phyloP scores from a whole-genome alignment of 2,888 invertebrate genomes.

The Pegoplata infirma region DNA sequence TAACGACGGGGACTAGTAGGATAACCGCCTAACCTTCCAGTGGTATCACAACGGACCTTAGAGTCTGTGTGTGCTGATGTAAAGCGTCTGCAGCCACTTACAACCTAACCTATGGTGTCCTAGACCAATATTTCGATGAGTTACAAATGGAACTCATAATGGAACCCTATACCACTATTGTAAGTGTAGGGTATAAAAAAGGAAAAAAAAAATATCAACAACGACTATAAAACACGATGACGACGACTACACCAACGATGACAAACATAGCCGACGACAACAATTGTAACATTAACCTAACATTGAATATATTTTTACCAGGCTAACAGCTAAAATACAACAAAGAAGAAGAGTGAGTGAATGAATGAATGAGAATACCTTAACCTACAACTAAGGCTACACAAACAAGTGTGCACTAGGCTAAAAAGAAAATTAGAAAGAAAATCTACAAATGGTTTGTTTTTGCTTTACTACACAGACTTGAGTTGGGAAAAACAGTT shows the following conservation, averaged over 20 bases:
- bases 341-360: not conserved
- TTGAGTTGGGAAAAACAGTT: not conserved
- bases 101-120: too few species aligned
- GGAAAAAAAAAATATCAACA: too few species aligned
- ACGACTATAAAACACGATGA: conserved; percentile 2
- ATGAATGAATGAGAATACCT: conserved; percentile 21
- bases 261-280: too few species aligned
- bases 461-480: not conserved
- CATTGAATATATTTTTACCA: conserved; percentile 48
- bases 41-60: too few species aligned
- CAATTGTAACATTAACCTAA: conserved; percentile 36
- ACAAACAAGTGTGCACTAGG: not conserved
- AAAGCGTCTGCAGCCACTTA: too few species aligned
- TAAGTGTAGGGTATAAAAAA: too few species aligned
- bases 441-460: conserved; percentile 35
- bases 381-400: conserved; percentile 36
- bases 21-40: too few species aligned
- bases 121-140: too few species aligned
- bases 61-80: too few species aligned
- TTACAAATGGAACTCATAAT: too few species aligned
- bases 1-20: too few species aligned
- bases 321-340: conserved; percentile 31
- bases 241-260: conserved; percentile 1
- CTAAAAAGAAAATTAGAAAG: not conserved
- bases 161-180: too few species aligned